Evolutionary conservation across 2,797 vertebrate genomes (phyloP), one percentile per base, ranked within the genome.

Genomic region (Distichodus sexfasciatus): DNA sequence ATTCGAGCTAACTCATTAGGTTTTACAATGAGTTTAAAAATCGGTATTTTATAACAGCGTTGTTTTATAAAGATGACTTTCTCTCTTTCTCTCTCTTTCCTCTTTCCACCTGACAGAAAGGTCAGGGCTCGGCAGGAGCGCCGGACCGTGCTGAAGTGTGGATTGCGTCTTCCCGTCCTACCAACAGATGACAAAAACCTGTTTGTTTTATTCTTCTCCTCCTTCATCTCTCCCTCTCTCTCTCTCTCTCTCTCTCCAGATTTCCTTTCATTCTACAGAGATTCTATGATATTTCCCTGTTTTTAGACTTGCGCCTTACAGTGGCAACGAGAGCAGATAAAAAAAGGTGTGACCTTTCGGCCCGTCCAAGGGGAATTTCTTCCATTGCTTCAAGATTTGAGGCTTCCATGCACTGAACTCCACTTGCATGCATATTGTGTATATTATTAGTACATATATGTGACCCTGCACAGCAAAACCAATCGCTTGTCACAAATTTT

Each of bases 331-430:
- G 41, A 24, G 33, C 5, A 17, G 73, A 59, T 48, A 31, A 76
- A 79, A 73, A 55, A n/a, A n/a, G n/a, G n/a, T n/a, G 55, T 78
- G 61, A 78, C 73, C 76, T 75, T 72, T 75, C n/a, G 1, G 29
- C 51, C 41, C 35, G 38, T 35, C 54, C 46, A 65, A 69, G 36
- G 60, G 53, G 69, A 71, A 47, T 43, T 8, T 8, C 10, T 3
- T 43, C 57, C 21, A 7, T 11, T 29, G 36, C 28, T 41, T n/a
- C 54, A 59, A 54, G 54, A 26, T 23, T 28, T 21, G 8, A 19
- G 6, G 41, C 19, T 46, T 17, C 33, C 21, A 29, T n/a, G n/a
- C n/a, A n/a, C n/a, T n/a, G n/a, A n/a, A n/a, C n/a, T n/a, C n/a
- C n/a, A n/a, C n/a, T n/a, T n/a, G n/a, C n/a, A n/a, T n/a, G n/a